phyloP scores from a whole-genome alignment of 2,113 vertebrate species.

The Phasianus colchicus region DNA sequence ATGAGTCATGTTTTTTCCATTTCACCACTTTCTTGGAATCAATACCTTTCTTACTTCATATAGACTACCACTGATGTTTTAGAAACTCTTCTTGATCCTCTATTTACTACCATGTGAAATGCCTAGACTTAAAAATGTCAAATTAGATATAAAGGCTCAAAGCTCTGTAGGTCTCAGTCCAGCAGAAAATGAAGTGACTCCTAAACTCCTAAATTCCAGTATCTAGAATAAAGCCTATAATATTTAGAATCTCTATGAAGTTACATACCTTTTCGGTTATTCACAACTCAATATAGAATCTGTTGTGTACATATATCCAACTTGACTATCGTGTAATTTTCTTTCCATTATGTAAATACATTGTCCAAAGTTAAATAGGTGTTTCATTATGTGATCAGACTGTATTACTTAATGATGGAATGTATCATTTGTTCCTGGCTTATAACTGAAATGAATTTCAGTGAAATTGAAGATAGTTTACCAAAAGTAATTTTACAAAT shows the following conservation, averaged over 20 bases:
- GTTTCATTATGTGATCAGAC: conserved; percentile 16
- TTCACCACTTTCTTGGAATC: background rate
- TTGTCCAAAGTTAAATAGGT: background rate
- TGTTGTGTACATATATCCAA: background rate
- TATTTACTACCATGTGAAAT: background rate
- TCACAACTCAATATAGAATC: background rate
- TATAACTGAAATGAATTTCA: background rate
- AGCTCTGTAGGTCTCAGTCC: background rate
- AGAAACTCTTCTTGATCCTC: background rate
- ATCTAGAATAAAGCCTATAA: background rate
- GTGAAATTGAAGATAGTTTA: background rate
- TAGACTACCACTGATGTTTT: background rate
- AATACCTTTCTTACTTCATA: background rate
- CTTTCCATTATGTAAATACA: background rate
- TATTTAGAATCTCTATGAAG: background rate
- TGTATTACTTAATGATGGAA: background rate
- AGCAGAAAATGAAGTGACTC: background rate
- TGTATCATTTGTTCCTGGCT: background rate
- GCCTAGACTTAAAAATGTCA: background rate
- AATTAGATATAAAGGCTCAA: background rate
- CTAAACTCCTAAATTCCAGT: background rate
- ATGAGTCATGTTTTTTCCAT: background rate
- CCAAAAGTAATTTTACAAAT: background rate
- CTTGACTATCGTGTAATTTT: background rate
- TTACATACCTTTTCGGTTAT: background rate